Evolutionary conservation across 2,797 vertebrate species (phyloP), one percentile per base, ranked within the genome.

Genomic region (Rhadinocentrus ornatus): DNA sequence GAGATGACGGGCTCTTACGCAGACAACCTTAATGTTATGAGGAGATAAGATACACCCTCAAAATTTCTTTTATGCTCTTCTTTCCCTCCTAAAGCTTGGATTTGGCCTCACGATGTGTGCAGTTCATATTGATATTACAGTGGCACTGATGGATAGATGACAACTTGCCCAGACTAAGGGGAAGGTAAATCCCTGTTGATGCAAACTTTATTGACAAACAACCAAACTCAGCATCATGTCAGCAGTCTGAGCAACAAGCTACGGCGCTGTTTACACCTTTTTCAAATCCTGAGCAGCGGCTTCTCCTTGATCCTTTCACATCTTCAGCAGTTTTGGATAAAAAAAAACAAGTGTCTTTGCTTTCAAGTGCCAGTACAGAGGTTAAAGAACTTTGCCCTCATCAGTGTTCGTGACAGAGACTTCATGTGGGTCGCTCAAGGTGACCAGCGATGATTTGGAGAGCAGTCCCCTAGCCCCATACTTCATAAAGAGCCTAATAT

Each of bases 401-500:
- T 91, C 91, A 87, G 88, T 58, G 85, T 63, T 73, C 63, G 90
- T 88, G 89, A 88, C 89, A 90, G 89, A 88, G 86, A 88, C 83
- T 89, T 84, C 80, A 82, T 64, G 77, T 60, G 66, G 90, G 90
- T 92, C 88, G 87, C 77, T 84, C 63, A 68, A 84, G 90, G 93
- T 89, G 89, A 92, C 90, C 92, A 79, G 87, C 81, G 80, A 75
- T 88, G 88, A 91, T 93, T 91, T 85, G 81, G 85, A 86, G 86
- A 86, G 85, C 80, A 57, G 75, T 91, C 93, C 91, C 92, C 78
- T 6, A 91, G 88, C 91, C 90, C 92, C 91, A 89, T 94, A 93
- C 93, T 94, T 94, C 94, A 95, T 95, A 95, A 94, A 94, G 92
- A 88, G 92, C 93, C 93, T 94, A 94, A 94, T 95, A 92, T 84